These are phyloP conservation scores for Stercorarius parasiticus DNA, from an alignment of 2,113 vertebrate genomes.

Conservation along the genomic window DNA sequence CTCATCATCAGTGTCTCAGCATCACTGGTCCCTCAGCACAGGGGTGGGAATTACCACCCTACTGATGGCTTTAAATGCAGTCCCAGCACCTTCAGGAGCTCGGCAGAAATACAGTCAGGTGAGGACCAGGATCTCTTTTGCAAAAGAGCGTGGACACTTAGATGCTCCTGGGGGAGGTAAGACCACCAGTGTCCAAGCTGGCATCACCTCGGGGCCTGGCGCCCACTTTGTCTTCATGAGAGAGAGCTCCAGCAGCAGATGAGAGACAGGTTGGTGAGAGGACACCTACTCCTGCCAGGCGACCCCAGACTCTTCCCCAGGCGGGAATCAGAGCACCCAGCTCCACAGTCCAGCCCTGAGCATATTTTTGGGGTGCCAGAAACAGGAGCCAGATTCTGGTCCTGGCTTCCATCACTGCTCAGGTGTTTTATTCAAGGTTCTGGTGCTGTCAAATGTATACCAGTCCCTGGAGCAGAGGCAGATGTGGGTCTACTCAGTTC, in stretches of 20 bases:
- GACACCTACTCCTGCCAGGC: fast-evolving
- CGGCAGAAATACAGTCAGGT: not conserved
- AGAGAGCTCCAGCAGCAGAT: not conserved
- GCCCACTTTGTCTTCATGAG: not conserved
- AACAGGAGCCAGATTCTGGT: not conserved
- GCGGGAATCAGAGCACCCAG: not conserved
- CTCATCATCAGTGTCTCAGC: not conserved
- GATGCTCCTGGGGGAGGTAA: not conserved
- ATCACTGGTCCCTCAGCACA: not conserved
- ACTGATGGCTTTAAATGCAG: not conserved
- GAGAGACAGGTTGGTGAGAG: not conserved
- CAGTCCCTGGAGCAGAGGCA: not conserved
- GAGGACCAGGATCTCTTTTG: not conserved
- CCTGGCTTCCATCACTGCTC: not conserved
- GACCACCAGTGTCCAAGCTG: not conserved
- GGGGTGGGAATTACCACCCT: not conserved
- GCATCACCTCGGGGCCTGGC: fast-evolving
- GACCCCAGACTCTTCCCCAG: not conserved
- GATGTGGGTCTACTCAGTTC: not conserved
- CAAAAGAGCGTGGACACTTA: not conserved
- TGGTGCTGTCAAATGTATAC: not conserved
- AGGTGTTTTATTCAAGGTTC: not conserved
- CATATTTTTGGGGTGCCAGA: not conserved
- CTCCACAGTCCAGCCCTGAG: not conserved
- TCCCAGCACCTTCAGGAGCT: not conserved